Percentiles rank a stretch among this genome's conserved stretches.
Conservation (phyloP, 2,888 invertebrate genomes). For the Rhamphomyia laevipes region DNA sequence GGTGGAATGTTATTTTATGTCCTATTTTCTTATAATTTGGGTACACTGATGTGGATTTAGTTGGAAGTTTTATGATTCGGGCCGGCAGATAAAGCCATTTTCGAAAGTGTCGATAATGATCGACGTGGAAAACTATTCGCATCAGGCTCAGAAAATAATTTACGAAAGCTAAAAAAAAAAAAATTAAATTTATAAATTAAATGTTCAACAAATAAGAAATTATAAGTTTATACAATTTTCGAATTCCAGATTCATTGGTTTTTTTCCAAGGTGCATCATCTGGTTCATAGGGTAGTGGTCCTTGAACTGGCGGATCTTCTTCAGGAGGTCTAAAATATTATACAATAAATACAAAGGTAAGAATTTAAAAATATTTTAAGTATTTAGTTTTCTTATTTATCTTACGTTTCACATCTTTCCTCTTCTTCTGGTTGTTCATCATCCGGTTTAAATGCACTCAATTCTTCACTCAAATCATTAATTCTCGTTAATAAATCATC, state of each 20-base stretch:
- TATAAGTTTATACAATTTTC: constrained; percentile 66
- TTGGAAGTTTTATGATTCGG: constrained; percentile 18
- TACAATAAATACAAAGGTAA: neutral
- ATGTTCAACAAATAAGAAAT: neutral
- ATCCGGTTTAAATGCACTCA: constrained; percentile 52
- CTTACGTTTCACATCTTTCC: constrained; percentile 25
- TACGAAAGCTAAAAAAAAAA: constrained; percentile 61
- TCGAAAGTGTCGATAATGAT: constrained; percentile 65
- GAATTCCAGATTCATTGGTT: constrained; percentile 67
- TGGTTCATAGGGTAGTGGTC: constrained; percentile 91
- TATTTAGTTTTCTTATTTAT: constrained; percentile 13
- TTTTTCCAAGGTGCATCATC: constrained; percentile 94
- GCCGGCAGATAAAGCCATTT: constrained; percentile 49
- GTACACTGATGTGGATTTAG: neutral
- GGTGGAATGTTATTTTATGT: neutral
- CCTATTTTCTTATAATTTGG: neutral
- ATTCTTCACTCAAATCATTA: constrained; percentile 85
- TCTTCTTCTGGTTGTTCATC: constrained; percentile 26
- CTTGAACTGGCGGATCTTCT: constrained; percentile 87
- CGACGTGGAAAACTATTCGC: constrained; percentile 59
- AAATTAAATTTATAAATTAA: neutral
- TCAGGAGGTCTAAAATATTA: constrained; percentile 39
- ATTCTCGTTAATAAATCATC: constrained; percentile 89
- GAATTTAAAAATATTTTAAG: constrained; percentile 5
- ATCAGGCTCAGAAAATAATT: constrained; percentile 65